Conservation (phyloP, 2,113 vertebrate genomes). For the Corynorhinus townsendii region DNA sequence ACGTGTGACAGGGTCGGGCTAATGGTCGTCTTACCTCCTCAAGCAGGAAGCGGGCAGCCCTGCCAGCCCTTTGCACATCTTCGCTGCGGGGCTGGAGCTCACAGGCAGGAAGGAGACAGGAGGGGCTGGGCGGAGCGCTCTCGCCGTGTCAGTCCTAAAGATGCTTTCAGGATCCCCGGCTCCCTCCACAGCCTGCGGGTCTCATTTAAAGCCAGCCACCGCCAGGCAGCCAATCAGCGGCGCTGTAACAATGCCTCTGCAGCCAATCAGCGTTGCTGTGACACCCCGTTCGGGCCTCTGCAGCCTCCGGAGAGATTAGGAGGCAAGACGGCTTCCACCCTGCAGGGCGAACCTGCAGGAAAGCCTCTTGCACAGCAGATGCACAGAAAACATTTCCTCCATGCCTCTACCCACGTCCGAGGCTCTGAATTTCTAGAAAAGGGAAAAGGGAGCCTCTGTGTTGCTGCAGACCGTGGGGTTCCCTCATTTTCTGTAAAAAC, state of each 20-base stretch:
- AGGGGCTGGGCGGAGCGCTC: not conserved
- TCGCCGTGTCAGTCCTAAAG: fast-evolving
- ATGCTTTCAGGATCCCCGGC: not conserved
- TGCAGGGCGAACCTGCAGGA: constrained; percentile 1
- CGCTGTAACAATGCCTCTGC: not conserved
- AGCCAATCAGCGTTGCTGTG: not conserved
- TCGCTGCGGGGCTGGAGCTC: not conserved
- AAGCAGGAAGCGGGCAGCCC: constrained; percentile 93
- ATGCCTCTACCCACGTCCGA: not conserved
- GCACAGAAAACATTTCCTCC: constrained; percentile 19
- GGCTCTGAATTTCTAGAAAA: constrained; percentile 25
- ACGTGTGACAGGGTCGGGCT: not conserved
- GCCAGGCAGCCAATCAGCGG: constrained; percentile 73
- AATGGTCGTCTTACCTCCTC: constrained; percentile 87
- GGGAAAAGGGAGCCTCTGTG: not conserved
- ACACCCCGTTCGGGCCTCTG: not conserved
- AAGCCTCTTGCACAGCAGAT: not conserved
- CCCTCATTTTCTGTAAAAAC: not conserved
- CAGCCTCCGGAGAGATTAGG: not conserved
- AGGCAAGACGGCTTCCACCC: constrained; percentile 22
- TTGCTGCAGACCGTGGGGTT: not conserved
- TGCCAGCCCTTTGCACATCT: constrained; percentile 95
- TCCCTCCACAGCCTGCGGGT: constrained; percentile 37
- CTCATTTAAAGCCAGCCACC: constrained; percentile 75
- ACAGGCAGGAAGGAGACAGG: fast-evolving